These are phyloP conservation scores for Pantherophis vulpinus DNA, from an alignment of 2,797 vertebrate species.

Conservation along the genomic window DNA sequence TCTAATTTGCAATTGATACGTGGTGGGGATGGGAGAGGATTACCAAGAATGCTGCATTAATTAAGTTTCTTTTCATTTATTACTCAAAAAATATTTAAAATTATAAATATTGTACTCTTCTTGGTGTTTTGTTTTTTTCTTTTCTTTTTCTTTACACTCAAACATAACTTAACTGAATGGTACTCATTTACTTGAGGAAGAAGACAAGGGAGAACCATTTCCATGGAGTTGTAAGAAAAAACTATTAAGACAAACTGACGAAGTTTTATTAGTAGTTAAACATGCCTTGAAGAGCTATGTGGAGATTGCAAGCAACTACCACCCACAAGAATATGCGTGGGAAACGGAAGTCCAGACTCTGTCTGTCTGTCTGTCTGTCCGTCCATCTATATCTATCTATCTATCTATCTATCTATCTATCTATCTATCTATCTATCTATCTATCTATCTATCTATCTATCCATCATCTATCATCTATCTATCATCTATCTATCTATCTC, in stretches of 20 bases:
- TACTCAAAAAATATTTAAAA: background rate
- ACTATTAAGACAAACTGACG: background rate
- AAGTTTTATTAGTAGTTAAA: background rate
- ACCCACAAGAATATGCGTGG: background rate
- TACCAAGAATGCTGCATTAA: background rate
- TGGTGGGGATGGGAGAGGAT: background rate
- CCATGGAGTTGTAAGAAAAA: background rate
- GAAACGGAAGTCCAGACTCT: background rate
- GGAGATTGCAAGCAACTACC: background rate
- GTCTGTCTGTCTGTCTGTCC: too few species aligned
- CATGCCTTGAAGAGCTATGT: background rate
- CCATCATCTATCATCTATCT: too few species aligned
- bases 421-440: too few species aligned
- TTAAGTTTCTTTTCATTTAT: background rate
- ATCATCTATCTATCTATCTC: too few species aligned
- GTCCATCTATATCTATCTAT: too few species aligned
- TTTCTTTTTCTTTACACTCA: background rate
- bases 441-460: too few species aligned
- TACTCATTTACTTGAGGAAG: background rate
- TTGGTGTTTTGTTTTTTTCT: background rate
- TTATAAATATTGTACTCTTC: background rate
- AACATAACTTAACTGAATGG: background rate
- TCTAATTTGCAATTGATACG: slow-evolving; percentile 13
- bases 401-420: too few species aligned
- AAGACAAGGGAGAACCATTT: background rate